phyloP scores from a whole-genome alignment of 2,888 invertebrate species.

The Panopea generosa region DNA sequence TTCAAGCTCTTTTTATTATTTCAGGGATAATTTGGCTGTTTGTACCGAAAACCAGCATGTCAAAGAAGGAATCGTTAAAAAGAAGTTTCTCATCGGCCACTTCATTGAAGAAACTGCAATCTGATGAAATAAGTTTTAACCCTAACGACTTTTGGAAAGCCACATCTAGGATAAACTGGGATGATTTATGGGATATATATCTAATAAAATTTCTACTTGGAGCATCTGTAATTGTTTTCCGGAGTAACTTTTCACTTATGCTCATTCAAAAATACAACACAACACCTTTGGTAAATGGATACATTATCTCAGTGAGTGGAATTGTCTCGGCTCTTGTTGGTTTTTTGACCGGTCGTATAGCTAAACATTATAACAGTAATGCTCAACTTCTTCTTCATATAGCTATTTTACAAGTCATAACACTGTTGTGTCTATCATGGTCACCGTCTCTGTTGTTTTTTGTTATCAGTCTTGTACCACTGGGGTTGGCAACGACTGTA shows the following conservation, averaged over 20 bases:
- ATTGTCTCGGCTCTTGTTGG: constrained; percentile 80
- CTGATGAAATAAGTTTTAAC: constrained; percentile 69
- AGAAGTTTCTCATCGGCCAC: constrained; percentile 52
- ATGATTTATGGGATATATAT: constrained; percentile 82
- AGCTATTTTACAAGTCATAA: constrained; percentile 69
- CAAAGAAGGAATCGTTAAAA: constrained; percentile 13
- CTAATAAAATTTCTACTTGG: constrained; percentile 82
- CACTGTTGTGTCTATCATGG: constrained; percentile 62
- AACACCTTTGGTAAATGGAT: constrained; percentile 79
- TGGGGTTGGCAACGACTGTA: constrained; percentile 80
- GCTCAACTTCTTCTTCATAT: constrained; percentile 73
- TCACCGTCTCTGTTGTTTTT: constrained; percentile 74
- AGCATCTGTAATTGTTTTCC: constrained; percentile 81
- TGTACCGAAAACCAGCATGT: constrained; percentile 6
- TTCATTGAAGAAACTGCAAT: constrained; percentile 61
- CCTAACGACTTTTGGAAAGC: constrained; percentile 64
- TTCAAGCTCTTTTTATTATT: constrained; percentile 5
- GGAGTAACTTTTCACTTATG: constrained; percentile 81
- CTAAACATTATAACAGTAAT: constrained; percentile 74
- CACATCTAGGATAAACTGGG: constrained; percentile 77
- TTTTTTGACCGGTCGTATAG: constrained; percentile 78
- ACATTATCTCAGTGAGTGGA: constrained; percentile 82
- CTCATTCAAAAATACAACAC: constrained; percentile 78
- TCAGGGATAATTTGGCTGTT: constrained; percentile 65
- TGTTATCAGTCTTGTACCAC: constrained; percentile 73